Conservation (phyloP, 2,797 vertebrate genomes). For the Etheostoma perlongum region DNA sequence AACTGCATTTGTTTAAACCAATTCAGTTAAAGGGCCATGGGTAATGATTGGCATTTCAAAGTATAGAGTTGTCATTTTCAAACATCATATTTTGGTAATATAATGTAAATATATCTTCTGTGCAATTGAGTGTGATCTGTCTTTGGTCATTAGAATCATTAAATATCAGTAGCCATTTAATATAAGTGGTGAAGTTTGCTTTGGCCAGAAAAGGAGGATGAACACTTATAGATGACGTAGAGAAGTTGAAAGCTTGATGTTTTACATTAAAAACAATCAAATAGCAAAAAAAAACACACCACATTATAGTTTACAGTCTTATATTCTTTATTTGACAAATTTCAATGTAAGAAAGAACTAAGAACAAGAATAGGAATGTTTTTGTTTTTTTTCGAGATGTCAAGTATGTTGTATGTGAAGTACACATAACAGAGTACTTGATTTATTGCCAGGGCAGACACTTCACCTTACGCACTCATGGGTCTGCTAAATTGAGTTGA, state of each 20-base stretch:
- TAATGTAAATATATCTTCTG: not conserved
- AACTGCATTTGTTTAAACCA: constrained; percentile 10
- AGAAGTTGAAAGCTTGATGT: constrained; percentile 1
- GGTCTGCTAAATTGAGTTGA: constrained; percentile 78
- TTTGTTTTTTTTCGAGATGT: constrained; percentile 5
- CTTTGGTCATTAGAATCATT: constrained; percentile 2
- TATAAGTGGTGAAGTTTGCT: constrained; percentile 18
- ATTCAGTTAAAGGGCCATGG: not conserved
- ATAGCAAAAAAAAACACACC: not conserved
- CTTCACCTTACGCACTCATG: constrained; percentile 65
- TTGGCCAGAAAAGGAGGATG: constrained; percentile 2
- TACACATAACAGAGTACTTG: constrained; percentile 35
- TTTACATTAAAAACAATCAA: not conserved
- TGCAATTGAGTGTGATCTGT: not conserved
- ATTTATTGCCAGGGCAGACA: constrained; percentile 46
- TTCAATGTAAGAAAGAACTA: not conserved
- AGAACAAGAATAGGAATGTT: not conserved
- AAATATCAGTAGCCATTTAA: not conserved
- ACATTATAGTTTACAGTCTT: not conserved
- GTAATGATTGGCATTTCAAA: constrained; percentile 4
- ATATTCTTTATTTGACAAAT: not conserved
- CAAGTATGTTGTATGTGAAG: not conserved
- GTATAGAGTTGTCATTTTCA: constrained; percentile 18
- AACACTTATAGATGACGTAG: constrained; percentile 6
- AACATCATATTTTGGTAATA: not conserved